These are phyloP conservation scores for Procambarus clarkii DNA, from an alignment of 1,140 invertebrate species.

Conservation along the genomic window DNA sequence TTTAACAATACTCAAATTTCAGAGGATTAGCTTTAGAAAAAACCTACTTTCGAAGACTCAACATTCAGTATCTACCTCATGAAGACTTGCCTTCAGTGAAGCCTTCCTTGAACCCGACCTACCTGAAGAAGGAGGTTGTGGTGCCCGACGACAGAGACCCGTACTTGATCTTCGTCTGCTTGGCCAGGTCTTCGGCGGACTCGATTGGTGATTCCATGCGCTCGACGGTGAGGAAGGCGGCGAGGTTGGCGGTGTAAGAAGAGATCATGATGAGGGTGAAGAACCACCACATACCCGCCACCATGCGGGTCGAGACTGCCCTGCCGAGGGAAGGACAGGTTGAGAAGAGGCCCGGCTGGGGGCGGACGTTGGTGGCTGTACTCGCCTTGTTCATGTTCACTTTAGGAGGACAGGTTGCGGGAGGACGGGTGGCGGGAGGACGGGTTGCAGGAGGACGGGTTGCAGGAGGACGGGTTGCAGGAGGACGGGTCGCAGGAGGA, in stretches of 20 bases:
- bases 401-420: no score
- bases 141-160: slow-evolving; percentile 79
- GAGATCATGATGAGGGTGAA: slow-evolving; percentile 82
- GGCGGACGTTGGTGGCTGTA: no score
- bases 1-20: no score
- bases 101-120: neutral
- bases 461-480: no score
- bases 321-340: slow-evolving; percentile 69
- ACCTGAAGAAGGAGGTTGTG: slow-evolving; percentile 78
- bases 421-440: no score
- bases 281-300: slow-evolving; percentile 81
- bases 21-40: no score
- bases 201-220: slow-evolving; percentile 81
- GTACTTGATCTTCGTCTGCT: slow-evolving; percentile 81
- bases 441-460: no score
- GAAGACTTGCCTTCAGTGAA: no score
- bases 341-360: neutral
- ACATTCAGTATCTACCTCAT: no score
- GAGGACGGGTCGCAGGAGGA: no score
- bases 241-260: slow-evolving; percentile 82
- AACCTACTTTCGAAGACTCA: no score
- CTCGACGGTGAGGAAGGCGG: slow-evolving; percentile 83
- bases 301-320: slow-evolving; percentile 78
- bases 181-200: slow-evolving; percentile 80
- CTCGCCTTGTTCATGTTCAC: no score